Conservation (phyloP, 2,888 invertebrate genomes). For the Scrobipalpa costella region DNA sequence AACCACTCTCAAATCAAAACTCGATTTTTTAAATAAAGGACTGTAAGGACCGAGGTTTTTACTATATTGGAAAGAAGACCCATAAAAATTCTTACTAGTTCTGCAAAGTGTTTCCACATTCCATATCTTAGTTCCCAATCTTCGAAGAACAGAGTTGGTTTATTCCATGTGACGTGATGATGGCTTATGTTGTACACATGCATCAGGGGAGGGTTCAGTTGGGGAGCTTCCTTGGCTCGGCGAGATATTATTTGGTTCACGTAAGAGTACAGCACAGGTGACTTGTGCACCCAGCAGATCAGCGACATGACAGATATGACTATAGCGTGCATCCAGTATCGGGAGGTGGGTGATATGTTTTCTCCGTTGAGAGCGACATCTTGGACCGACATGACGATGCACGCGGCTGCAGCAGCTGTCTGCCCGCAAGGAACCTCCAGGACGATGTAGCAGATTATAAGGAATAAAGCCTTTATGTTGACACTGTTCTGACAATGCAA, state of each 20-base stretch:
- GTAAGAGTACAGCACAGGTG: conserved; percentile 79
- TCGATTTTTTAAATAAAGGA: no score
- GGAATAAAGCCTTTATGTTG: conserved; percentile 79
- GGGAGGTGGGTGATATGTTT: conserved; percentile 50
- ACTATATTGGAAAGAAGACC: no score
- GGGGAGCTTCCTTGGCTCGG: conserved; percentile 82
- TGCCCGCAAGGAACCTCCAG: conserved; percentile 83
- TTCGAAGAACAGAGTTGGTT: conserved; percentile 83
- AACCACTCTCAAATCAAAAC: no score
- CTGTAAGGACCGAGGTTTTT: no score
- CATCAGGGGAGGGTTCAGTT: conserved; percentile 83
- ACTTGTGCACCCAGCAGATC: conserved; percentile 83
- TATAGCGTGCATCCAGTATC: conserved; percentile 81
- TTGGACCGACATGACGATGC: conserved; percentile 83
- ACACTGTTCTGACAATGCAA: conserved; percentile 66
- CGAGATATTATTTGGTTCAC: conserved; percentile 79
- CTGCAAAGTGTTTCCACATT: conserved; percentile 81
- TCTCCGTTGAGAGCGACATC: conserved; percentile 70
- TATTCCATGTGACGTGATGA: conserved; percentile 82
- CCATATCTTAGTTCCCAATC: conserved; percentile 85
- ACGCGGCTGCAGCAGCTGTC: conserved; percentile 80
- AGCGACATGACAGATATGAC: conserved; percentile 82
- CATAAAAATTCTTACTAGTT: conserved; percentile 30
- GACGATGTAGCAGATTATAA: conserved; percentile 77
- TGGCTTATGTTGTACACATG: conserved; percentile 75